Evolutionary conservation across 2,797 vertebrate genomes (phyloP).

Genomic region (Mycteria americana): DNA sequence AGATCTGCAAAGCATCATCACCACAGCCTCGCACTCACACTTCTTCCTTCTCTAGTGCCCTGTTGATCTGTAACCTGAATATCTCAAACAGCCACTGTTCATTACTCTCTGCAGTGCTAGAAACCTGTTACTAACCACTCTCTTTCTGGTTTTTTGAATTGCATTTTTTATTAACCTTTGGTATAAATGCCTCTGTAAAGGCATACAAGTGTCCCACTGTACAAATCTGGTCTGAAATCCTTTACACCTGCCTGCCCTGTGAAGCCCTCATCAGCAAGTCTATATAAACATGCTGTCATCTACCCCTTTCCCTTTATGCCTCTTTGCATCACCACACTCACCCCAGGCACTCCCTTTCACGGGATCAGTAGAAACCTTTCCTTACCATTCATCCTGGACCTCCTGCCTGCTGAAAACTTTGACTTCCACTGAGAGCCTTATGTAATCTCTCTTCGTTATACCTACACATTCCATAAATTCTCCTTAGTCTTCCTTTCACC

Average conservation of each 20-base stretch:
- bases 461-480: not conserved
- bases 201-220: not conserved
- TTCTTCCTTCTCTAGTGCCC: not conserved
- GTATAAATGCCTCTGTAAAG: not conserved
- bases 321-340: not conserved
- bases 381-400: not conserved
- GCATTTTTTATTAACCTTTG: not conserved
- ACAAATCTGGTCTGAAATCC: not conserved
- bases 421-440: not conserved
- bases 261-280: not conserved
- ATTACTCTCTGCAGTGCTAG: not conserved
- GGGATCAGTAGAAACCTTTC: not conserved
- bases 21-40: accelerated
- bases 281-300: not conserved
- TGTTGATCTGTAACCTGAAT: not conserved
- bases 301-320: not conserved
- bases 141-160: accelerated
- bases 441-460: not conserved
- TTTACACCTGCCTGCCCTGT: not conserved
- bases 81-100: not conserved
- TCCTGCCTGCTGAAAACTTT: not conserved
- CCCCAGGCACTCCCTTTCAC: not conserved
- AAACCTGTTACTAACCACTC: not conserved
- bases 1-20: not conserved
- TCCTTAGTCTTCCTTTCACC: not conserved